Base-by-base conservation (phyloP, 2,797 vertebrate genomes). In the Characodon lateralis region DNA sequence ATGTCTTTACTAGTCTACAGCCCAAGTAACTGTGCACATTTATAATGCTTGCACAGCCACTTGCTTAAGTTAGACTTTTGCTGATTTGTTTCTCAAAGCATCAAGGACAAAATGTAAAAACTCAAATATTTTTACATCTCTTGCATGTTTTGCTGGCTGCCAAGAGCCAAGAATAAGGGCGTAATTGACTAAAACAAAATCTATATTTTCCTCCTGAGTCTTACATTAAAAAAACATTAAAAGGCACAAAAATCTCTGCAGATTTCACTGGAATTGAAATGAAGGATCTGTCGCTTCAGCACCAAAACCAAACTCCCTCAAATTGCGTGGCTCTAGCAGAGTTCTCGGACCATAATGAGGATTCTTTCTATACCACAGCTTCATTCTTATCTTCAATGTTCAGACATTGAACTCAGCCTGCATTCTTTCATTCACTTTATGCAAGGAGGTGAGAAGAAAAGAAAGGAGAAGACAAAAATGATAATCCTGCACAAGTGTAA, bases 281-380 rank as follows among this genome's bases (percentile, higher is more conserved):
- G 41, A 65, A 28, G 12, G 35, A 13, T 14, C 24, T 12, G 20
- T 59, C 35, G 18, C 0, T 61, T 12, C 1, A 31, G 53, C 13
- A 1, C 46, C 56, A 20, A 81, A 80, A 76, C 77, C 79, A 13
- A 74, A 86, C 79, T 73, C 20, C 51, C 24, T 12, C 56, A 71
- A 68, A 68, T 46, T 68, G 41, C 14, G 26, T 58, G 56, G 56
- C 10, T 12, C 26, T 10, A 26, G 2, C 55, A 24, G 55, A 66
- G 24, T 12, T 41, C 24, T 46, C 2, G 2, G 41, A 68, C 20
- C 22, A 66, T 12, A n/a, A 46, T 46, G 39, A 46, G 39, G 22
- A 90, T 89, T 87, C 80, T 77, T 73, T 1, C 73, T 77, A 84
- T 78, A 56, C 74, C 87, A 56, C 51, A 4, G 0, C 55, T 0